A percentile compares a stretch with the other conserved stretches of the same genome.
phyloP scores from a whole-genome alignment of 2,113 vertebrate genomes.

The Percopsis transmontana region DNA sequence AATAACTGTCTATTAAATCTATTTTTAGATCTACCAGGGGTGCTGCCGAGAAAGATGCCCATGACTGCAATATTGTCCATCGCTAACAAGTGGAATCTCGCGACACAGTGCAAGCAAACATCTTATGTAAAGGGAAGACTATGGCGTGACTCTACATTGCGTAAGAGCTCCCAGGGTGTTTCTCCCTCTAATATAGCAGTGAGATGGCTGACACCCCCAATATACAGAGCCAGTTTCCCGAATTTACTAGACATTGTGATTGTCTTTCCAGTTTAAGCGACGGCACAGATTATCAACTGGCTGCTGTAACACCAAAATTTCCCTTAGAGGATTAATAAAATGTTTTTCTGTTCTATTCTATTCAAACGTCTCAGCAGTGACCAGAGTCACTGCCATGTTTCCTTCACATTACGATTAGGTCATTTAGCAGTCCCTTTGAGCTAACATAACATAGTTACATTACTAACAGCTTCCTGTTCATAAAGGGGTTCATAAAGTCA shows the following conservation, averaged over 20 bases:
- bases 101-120: background rate
- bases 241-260: background rate
- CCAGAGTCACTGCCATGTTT: too few species aligned
- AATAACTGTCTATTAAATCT: constrained; percentile 30
- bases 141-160: constrained; percentile 25
- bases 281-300: too few species aligned
- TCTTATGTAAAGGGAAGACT: constrained; percentile 20
- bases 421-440: too few species aligned
- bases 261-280: background rate
- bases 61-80: constrained; percentile 4
- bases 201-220: constrained; percentile 8
- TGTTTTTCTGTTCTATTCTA: too few species aligned
- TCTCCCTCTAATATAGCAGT: constrained; percentile 23
- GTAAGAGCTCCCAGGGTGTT: constrained; percentile 22
- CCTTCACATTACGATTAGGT: too few species aligned
- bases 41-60: constrained; percentile 3
- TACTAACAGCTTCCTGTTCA: background rate
- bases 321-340: too few species aligned
- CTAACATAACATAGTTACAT: background rate
- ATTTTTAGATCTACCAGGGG: constrained; percentile 32
- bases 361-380: too few species aligned
- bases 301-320: too few species aligned
- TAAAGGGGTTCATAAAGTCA: background rate
- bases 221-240: constrained; percentile 7
- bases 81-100: constrained; percentile 5